Conservation (phyloP, 23 tunicate genomes). For the Trididemnum clinides region DNA sequence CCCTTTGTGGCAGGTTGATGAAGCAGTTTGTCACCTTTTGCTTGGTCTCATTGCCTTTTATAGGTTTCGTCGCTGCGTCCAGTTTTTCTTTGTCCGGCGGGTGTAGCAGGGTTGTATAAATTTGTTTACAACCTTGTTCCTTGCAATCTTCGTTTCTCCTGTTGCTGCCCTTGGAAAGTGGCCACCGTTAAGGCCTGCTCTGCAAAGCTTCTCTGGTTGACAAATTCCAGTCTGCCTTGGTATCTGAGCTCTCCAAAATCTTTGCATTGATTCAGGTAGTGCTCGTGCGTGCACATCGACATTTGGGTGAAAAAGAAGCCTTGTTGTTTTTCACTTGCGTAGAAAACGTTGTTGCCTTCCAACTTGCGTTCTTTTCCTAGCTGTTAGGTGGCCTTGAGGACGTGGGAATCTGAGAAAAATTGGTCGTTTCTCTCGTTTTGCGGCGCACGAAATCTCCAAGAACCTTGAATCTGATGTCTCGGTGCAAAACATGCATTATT, state of each 20-base stretch:
- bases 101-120: slow-evolving; percentile 36
- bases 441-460: no score
- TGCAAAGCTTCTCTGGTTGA: not conserved
- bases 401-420: no score
- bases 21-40: slow-evolving; percentile 21
- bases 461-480: no score
- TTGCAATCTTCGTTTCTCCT: slow-evolving; percentile 16
- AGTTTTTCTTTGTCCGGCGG: slow-evolving; percentile 23
- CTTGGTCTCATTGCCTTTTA: no score
- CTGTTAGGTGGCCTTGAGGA: no score
- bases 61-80: no score
- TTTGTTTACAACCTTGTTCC: slow-evolving; percentile 19
- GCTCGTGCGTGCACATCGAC: not conserved
- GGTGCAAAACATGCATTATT: no score
- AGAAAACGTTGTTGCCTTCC: not conserved
- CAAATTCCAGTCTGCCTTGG: not conserved
- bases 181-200: slow-evolving; percentile 1
- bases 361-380: no score
- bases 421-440: no score
- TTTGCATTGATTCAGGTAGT: not conserved
- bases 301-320: not conserved
- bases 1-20: not conserved
- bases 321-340: not conserved
- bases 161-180: not conserved
- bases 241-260: not conserved